phyloP scores from a whole-genome alignment of 2,797 vertebrate species.

The Choloepus didactylus region DNA sequence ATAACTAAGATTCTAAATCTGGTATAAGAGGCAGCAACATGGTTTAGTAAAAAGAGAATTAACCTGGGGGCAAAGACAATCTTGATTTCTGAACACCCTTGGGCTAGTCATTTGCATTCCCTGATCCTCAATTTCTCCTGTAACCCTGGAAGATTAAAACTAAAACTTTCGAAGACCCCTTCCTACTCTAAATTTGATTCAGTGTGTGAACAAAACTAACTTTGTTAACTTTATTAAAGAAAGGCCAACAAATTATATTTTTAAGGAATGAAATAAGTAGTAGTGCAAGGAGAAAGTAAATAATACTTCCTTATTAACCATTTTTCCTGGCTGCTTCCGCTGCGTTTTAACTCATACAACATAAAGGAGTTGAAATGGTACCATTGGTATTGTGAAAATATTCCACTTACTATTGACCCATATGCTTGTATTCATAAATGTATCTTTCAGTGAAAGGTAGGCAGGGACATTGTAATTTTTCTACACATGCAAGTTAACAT shows the following conservation, averaged over 20 bases:
- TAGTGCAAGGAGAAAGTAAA: not conserved
- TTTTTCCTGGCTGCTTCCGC: not conserved
- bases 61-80: not conserved
- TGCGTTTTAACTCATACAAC: not conserved
- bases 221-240: not conserved
- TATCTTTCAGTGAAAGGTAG: not conserved
- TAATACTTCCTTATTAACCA: not conserved
- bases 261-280: not conserved
- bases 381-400: slow-evolving; percentile 31
- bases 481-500: not conserved
- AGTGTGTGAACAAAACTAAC: not conserved
- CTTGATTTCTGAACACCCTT: not conserved
- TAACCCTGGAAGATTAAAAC: slow-evolving; percentile 18
- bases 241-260: not conserved
- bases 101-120: not conserved
- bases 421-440: not conserved
- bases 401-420: not conserved
- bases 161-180: not conserved
- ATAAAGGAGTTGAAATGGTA: not conserved
- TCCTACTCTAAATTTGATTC: slow-evolving; percentile 7
- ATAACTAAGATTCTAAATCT: slow-evolving; percentile 2
- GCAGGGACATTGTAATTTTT: not conserved
- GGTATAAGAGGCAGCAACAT: not conserved
- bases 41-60: not conserved
- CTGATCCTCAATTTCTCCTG: not conserved